Evolutionary conservation across 2,113 vertebrate species (phyloP).

Genomic region (Oxygymnocypris stewartii): DNA sequence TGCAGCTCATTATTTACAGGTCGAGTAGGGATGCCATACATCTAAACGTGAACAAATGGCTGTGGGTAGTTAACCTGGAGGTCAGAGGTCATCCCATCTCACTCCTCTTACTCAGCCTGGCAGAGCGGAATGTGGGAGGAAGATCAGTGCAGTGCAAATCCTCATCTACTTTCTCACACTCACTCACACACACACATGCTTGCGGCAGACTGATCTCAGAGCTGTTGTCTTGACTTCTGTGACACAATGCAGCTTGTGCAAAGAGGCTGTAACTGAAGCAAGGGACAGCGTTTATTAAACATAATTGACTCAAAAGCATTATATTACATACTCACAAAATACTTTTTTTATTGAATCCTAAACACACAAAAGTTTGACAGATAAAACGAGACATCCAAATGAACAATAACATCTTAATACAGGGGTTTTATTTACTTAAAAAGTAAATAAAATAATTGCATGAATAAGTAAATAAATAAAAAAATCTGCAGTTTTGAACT

Average conservation of each 20-base stretch:
- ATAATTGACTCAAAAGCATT: not conserved
- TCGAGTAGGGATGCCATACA: constrained; percentile 65
- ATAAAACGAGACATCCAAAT: not conserved
- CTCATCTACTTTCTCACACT: constrained; percentile 34
- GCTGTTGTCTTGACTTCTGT: not conserved
- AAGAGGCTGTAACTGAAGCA: not conserved
- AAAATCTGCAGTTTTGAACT: too few species aligned
- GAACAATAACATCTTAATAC: not conserved
- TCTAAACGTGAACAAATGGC: constrained; percentile 76
- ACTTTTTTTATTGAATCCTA: not conserved
- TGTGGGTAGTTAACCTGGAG: constrained; percentile 71
- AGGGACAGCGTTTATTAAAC: not conserved
- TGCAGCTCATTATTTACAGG: constrained; percentile 69
- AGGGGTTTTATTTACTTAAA: not conserved
- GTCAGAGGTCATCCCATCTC: constrained; percentile 67
- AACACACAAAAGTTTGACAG: not conserved
- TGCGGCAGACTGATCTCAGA: not conserved
- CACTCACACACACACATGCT: not conserved
- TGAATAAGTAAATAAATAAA: too few species aligned
- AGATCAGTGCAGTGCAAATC: constrained; percentile 59
- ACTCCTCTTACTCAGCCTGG: constrained; percentile 58
- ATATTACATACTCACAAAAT: not conserved
- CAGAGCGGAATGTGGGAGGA: constrained; percentile 74
- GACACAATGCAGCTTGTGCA: not conserved
- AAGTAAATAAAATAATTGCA: too few species aligned